These are phyloP conservation scores for Macrotis lagotis DNA, from an alignment of 2,113 vertebrate species.

Conservation along the genomic window DNA sequence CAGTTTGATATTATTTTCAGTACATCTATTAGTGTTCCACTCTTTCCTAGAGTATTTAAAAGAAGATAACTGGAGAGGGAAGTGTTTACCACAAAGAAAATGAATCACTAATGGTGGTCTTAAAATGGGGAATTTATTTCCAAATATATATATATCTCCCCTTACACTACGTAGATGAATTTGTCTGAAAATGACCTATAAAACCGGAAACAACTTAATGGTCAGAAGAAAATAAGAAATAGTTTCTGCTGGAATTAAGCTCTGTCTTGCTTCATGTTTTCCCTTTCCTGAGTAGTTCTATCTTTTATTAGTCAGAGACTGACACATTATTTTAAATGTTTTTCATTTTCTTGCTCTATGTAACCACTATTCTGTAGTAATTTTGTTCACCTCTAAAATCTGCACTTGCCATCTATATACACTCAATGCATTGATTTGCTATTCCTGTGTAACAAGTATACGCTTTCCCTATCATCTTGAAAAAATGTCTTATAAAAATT, in stretches of 20 bases:
- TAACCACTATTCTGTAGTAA: not conserved
- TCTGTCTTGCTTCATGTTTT: not conserved
- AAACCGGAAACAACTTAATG: not conserved
- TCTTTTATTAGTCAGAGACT: not conserved
- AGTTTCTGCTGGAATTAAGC: not conserved
- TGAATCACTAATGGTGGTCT: not conserved
- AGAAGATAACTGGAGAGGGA: not conserved
- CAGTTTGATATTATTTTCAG: not conserved
- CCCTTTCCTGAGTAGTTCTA: not conserved
- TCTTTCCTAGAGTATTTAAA: not conserved
- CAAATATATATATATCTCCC: not conserved
- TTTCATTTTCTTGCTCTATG: not conserved
- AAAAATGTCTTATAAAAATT: not conserved
- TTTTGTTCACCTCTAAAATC: rapidly evolving
- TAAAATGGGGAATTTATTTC: not conserved
- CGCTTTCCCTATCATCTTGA: rapidly evolving
- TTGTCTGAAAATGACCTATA: not conserved
- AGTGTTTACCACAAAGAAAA: not conserved
- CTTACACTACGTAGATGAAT: not conserved
- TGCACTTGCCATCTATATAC: rapidly evolving
- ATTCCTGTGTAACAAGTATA: not conserved
- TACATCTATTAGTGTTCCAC: not conserved
- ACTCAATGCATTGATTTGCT: too few species aligned
- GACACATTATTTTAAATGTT: not conserved
- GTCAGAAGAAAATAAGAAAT: not conserved